phyloP scores from a whole-genome alignment of 2,113 vertebrate species.

The Rafetus swinhoei region DNA sequence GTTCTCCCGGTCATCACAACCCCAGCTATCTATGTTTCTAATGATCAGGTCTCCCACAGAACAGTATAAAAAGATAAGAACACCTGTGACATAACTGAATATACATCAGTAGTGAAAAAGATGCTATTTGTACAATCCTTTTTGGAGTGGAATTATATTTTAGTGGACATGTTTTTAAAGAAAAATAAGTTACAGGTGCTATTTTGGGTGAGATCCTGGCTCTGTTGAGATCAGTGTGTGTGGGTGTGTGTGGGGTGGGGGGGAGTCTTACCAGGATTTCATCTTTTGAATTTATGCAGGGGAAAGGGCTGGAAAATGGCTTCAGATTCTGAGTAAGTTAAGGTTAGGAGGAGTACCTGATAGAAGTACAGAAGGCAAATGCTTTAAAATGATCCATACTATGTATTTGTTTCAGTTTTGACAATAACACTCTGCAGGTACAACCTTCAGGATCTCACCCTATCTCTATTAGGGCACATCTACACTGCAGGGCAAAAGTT shows the following conservation, averaged over 20 bases:
- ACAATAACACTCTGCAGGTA: background rate
- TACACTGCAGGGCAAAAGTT: no score
- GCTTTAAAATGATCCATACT: background rate
- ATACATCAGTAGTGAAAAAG: background rate
- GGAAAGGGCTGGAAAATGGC: background rate
- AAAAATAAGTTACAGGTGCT: background rate
- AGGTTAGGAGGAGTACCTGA: background rate
- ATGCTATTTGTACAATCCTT: background rate
- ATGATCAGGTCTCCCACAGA: background rate
- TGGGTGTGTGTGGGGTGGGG: no score
- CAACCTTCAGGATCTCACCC: background rate
- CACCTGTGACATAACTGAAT: background rate
- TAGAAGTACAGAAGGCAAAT: background rate
- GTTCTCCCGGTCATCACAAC: no score
- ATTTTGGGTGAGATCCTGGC: fast-evolving
- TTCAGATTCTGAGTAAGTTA: background rate
- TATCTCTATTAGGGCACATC: background rate
- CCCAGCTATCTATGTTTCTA: no score
- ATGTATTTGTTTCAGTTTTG: background rate
- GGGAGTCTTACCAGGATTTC: background rate
- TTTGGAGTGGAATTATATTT: background rate
- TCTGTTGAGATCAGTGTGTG: background rate
- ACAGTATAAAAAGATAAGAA: background rate
- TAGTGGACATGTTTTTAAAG: background rate
- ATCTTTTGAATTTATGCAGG: background rate